Evolutionary conservation across 2,888 invertebrate genomes (phyloP), one percentile per base, ranked within the genome.

Genomic region (Eristalis intricaria): DNA sequence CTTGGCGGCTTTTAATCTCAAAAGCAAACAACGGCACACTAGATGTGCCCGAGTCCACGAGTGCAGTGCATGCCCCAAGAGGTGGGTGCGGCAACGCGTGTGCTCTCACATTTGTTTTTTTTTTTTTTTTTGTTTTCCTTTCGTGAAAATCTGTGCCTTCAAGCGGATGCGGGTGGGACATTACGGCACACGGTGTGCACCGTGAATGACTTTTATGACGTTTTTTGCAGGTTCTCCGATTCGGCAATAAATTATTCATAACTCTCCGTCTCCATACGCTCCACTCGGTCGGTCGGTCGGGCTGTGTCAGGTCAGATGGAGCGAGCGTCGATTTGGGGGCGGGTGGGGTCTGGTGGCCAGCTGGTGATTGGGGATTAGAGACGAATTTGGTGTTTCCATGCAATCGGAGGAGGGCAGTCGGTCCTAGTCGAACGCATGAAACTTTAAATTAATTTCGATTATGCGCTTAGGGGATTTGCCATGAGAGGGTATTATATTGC

Each of bases 81-180:
- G 13, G 75, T 75, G 75, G 75, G 75, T 75, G 75, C 75, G 75
- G 75, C 56, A 64, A 56, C 64, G 56, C 23, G 35, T 56, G 61
- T 61, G 64, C 64, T 32, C 65, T 64, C 23, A 58, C 13, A 19
- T 63, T 35, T n/a, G 35, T 23, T 32, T 22, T 50, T 19, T 63
- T 63, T 35, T n/a, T 63, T 23, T 32, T 22, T 50, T 19, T 63
- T 50, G 32, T 19, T 22, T 56, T 56, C 13, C 22, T 70, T 70
- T 35, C 43, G 43, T 50, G 43, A 64, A 32, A 35, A 50, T 56
- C 64, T 35, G 63, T 74, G n/a, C 32, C 63, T 50, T 43, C 64
- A 50, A 50, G 73, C 63, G 35, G 32, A 73, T 22, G 63, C 50
- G 73, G 64, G 50, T 35, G 43, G 38, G 23, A 50, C 29, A 50